Base-by-base conservation (phyloP, 1,140 invertebrate species). In the Drosophila triauraria region DNA sequence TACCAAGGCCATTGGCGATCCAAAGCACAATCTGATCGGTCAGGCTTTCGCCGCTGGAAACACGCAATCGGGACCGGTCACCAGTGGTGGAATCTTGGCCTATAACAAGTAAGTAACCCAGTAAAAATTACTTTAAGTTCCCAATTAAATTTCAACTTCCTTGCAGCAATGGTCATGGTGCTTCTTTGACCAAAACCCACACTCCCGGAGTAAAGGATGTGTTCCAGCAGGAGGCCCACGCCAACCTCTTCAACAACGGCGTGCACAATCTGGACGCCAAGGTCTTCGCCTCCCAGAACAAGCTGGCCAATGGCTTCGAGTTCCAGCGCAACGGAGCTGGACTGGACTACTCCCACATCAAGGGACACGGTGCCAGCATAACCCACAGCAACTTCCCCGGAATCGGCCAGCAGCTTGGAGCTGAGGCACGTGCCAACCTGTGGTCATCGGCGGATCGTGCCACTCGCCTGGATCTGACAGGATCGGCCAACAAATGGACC, bases 291-390 rank as follows among this genome's bases (percentile, higher is more conserved):
- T 91, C 90, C 1, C 81, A 91, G 32, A 91, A 91, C 44, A 82
- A 84, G 13, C 61, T 91, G 2, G 81, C 86, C 59, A 91, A 91
- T 58, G 86, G 87, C 30, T 77, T 91, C 6, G 57, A 87, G 23
- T 92, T 91, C 69, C 77, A 92, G 43, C 85, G 90, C 17, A 92
- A 91, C 35, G 90, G 90, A 23, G 80, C 72, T 32, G 91, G 82
- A 2, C 48, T 92, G 27, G 85, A 91, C 1, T 91, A 91, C 75
- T 82, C 85, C 0, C 83, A 92, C 47, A 56, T 64, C 35, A 88
- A 91, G 43, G 91, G 91, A 10, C 91, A 91, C 20, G 78, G 82
- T 15, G 91, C 85, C 12, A 87, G 85, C 48, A 13, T 92, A 20
- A 91, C 82, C 4, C 80, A 91, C 57, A 85, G 80, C 60, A 92